Conservation (phyloP, 2,797 vertebrate genomes). For the Mus spretus region DNA sequence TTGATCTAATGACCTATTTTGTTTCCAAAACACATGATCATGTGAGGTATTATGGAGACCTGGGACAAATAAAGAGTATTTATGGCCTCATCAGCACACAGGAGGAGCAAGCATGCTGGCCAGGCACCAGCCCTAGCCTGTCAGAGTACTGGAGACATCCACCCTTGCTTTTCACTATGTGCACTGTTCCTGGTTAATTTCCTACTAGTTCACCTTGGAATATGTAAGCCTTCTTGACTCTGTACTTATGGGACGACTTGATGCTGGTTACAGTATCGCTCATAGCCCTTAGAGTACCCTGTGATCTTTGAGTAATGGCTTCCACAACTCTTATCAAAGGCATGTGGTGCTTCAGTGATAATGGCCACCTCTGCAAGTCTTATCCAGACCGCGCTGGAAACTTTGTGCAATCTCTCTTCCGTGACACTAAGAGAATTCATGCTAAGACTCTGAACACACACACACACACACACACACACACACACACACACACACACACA, state of each 20-base stretch:
- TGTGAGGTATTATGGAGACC: not conserved
- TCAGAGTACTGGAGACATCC: not conserved
- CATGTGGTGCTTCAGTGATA: not conserved
- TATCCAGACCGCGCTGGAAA: not conserved
- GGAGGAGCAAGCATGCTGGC: not conserved
- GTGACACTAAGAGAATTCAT: not conserved
- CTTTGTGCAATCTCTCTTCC: not conserved
- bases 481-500: not conserved
- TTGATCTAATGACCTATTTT: not conserved
- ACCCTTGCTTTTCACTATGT: not conserved
- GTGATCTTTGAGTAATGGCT: not conserved
- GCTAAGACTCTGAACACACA: not conserved
- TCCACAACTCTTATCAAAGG: not conserved
- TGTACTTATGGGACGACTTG: not conserved
- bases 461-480: not conserved
- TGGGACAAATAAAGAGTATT: slow-evolving; percentile 1
- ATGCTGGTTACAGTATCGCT: not conserved
- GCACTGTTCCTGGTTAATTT: not conserved
- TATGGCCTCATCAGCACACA: not conserved
- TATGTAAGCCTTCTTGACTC: not conserved
- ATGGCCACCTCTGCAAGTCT: not conserved
- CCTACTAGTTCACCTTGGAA: not conserved
- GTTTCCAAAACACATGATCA: not conserved
- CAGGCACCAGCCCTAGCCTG: not conserved
- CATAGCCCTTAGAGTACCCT: not conserved